phyloP scores from a whole-genome alignment of 2,113 vertebrate genomes.

The Mastomys natalensis region DNA sequence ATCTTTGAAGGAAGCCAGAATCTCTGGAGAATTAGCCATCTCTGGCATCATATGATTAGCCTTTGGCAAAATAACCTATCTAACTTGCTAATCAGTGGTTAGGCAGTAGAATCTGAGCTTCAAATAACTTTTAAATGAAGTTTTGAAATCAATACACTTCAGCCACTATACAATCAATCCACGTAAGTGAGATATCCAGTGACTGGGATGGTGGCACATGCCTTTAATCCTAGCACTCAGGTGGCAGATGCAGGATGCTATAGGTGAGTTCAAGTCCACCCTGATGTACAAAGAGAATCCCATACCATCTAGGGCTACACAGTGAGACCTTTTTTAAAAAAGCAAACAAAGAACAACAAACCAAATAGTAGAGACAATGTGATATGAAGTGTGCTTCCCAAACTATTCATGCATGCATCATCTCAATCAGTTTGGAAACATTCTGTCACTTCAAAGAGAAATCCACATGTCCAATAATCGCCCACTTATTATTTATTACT shows the following conservation, averaged over 20 bases:
- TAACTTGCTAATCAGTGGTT: neutral
- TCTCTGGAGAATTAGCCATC: neutral
- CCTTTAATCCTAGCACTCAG: neutral
- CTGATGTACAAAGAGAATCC: neutral
- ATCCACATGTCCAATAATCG: neutral
- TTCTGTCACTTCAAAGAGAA: neutral
- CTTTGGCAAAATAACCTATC: neutral
- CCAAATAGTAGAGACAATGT: neutral
- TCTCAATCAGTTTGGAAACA: no score
- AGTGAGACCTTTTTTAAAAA: neutral
- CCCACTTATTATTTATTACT: accelerated
- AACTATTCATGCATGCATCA: neutral
- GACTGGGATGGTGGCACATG: neutral
- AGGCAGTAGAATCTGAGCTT: neutral
- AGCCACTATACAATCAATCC: neutral
- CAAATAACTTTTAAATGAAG: neutral
- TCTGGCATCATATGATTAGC: neutral
- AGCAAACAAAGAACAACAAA: neutral
- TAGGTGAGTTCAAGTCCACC: neutral
- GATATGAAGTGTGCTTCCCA: neutral
- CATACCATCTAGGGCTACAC: neutral
- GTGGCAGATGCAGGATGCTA: neutral
- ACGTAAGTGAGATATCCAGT: neutral
- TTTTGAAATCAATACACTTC: no score
- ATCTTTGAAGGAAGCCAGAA: neutral